These are phyloP conservation scores for Mycetomoellerius zeteki DNA, from an alignment of 1,140 invertebrate species.

Conservation along the genomic window DNA sequence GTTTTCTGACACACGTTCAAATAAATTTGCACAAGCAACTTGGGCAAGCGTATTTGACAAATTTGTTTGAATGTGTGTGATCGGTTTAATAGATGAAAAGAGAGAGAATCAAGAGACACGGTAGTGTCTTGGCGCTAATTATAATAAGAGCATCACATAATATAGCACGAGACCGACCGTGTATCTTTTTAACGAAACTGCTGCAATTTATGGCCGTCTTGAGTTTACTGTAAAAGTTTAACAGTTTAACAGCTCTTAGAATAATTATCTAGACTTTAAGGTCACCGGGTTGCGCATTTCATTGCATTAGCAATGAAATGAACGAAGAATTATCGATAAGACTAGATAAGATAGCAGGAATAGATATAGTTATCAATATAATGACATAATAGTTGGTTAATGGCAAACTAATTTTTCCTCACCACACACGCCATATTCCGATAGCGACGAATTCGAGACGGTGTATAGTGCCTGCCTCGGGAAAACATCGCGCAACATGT, in stretches of 20 bases:
- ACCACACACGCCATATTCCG: conserved; percentile 92
- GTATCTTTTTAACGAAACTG: not conserved
- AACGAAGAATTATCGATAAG: not conserved
- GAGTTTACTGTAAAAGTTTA: not conserved
- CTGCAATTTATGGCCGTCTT: not conserved
- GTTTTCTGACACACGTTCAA: too few species aligned
- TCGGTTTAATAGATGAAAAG: too few species aligned
- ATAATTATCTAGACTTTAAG: not conserved
- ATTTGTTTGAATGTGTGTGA: too few species aligned
- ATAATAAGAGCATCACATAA: too few species aligned
- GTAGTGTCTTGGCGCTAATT: too few species aligned
- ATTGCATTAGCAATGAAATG: not conserved
- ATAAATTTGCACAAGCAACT: too few species aligned
- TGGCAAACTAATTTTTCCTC: not conserved
- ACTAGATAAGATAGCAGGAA: not conserved
- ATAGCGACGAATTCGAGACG: conserved; percentile 93
- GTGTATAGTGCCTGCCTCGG: conserved; percentile 92
- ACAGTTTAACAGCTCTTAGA: not conserved
- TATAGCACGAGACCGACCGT: too few species aligned
- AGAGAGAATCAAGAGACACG: too few species aligned
- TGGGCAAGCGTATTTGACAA: too few species aligned
- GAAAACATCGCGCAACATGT: conserved; percentile 90
- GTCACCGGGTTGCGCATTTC: too few species aligned
- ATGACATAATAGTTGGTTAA: not conserved
- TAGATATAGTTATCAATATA: conserved; percentile 1